Percentiles rank a stretch among this genome's conserved stretches.
phyloP scores from a whole-genome alignment of 2,113 vertebrate genomes.

The Terrapene triunguis region DNA sequence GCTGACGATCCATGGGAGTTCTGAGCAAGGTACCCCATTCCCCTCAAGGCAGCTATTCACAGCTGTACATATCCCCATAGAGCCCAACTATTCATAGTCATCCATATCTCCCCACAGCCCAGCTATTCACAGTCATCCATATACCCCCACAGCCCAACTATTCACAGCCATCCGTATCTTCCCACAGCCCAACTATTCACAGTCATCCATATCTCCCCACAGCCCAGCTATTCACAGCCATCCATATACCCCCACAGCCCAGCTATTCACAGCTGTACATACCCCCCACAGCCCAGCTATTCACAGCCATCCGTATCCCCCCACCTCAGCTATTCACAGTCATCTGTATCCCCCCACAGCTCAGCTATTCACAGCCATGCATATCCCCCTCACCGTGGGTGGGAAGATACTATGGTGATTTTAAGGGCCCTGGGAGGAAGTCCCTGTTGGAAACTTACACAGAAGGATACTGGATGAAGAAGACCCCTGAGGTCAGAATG shows the following conservation, averaged over 20 bases:
- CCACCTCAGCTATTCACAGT: not conserved
- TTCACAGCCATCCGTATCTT: not conserved
- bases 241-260: not conserved
- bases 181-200: not conserved
- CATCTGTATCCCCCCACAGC: not conserved
- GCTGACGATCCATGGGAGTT: not conserved
- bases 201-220: not conserved
- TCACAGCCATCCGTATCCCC: not conserved
- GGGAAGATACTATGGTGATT: not conserved
- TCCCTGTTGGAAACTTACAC: not conserved
- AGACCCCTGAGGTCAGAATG: fast-evolving
- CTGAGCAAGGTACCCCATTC: not conserved
- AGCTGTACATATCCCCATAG: not conserved
- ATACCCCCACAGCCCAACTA: not conserved
- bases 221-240: not conserved
- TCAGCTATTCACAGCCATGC: not conserved
- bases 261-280: not conserved
- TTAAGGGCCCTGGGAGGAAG: not conserved
- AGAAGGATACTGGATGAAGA: not conserved
- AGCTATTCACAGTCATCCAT: not conserved
- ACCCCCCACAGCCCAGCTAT: not conserved
- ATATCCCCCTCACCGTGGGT: not conserved
- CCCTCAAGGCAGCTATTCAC: not conserved
- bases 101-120: not conserved
- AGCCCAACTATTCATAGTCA: not conserved